Percentiles rank a stretch among this genome's conserved stretches.
Evolutionary conservation across 2,113 vertebrate genomes (phyloP).

Genomic region (Trogon surrucura): DNA sequence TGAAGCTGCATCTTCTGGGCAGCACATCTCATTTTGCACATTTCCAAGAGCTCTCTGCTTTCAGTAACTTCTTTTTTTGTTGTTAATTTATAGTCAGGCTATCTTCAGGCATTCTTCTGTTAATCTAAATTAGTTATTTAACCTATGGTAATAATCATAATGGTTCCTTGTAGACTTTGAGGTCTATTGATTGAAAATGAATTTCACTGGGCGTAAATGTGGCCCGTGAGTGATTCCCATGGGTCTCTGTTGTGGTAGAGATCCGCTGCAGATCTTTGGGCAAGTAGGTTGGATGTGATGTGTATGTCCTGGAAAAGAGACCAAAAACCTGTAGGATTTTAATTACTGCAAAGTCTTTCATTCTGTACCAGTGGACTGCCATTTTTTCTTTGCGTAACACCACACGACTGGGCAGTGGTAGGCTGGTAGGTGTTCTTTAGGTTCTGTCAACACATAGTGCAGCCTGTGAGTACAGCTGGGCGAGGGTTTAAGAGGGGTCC

Average conservation of each 20-base stretch:
- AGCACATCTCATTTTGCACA: rapidly evolving
- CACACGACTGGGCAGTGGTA: rapidly evolving
- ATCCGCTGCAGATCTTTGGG: background rate
- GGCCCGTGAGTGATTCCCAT: rapidly evolving
- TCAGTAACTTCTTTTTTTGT: background rate
- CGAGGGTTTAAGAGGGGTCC: background rate
- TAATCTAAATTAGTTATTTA: background rate
- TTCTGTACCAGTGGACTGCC: background rate
- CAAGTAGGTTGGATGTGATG: background rate
- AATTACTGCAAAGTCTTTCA: background rate
- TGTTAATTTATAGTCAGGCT: background rate
- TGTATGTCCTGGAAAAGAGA: background rate
- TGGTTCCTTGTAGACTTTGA: background rate
- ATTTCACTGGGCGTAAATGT: rapidly evolving
- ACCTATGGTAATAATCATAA: background rate
- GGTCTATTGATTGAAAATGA: background rate
- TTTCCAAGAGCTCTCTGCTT: background rate
- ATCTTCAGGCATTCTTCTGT: background rate
- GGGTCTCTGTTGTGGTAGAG: background rate
- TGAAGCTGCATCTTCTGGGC: background rate
- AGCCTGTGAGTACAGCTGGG: background rate
- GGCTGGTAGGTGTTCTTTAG: background rate
- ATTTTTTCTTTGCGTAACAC: background rate
- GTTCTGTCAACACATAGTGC: rapidly evolving
- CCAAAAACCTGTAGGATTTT: background rate